Conservation (phyloP, 2,113 vertebrate genomes). For the Phylloscopus whistleri region DNA sequence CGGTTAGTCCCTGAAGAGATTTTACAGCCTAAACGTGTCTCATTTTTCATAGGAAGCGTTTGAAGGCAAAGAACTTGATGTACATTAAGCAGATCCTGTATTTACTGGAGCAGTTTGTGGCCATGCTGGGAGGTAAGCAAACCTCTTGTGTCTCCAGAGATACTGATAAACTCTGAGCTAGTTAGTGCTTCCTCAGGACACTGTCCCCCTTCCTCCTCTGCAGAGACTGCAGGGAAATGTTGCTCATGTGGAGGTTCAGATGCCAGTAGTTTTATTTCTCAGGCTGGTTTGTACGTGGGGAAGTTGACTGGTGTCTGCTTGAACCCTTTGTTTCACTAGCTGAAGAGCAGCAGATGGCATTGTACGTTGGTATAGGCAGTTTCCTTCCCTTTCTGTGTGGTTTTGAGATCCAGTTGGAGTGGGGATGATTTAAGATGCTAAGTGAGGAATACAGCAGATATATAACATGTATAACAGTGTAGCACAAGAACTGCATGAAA, state of each 20-base stretch:
- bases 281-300: neutral
- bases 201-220: neutral
- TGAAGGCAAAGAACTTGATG: constrained; percentile 98
- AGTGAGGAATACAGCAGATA: neutral
- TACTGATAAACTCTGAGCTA: neutral
- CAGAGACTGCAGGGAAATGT: neutral
- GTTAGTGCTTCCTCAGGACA: neutral
- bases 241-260: neutral
- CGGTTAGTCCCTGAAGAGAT: neutral
- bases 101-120: constrained; percentile 85
- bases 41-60: constrained; percentile 76
- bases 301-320: neutral
- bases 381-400: neutral
- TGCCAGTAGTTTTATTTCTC: neutral
- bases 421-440: neutral
- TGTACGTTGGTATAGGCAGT: neutral
- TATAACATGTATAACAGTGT: neutral
- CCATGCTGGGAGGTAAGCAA: constrained; percentile 84
- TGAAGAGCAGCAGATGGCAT: neutral
- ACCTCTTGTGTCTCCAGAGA: fast-evolving
- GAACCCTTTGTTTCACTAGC: neutral
- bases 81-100: constrained; percentile 96
- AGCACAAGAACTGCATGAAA: neutral
- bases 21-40: neutral
- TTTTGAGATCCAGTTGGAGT: neutral